Base-by-base conservation (phyloP, 2,113 vertebrate species). In the Actinemys pallida region DNA sequence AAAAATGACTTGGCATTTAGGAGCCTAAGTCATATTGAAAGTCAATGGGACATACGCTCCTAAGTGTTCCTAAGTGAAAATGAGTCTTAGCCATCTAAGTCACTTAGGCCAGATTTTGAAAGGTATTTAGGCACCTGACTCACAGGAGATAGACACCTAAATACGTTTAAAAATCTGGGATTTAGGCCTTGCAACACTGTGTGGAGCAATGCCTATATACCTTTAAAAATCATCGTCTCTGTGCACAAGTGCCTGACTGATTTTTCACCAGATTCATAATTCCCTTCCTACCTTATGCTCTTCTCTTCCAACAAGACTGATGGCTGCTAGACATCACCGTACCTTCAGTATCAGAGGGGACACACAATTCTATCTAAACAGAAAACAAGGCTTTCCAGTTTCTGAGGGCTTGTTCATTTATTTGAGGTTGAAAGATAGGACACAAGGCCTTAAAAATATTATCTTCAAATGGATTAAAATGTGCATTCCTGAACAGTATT, bases 401-500 rank as follows among this genome's bases (percentile, higher is more conserved):
- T 76, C 42, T 47, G 42, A 27, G 42, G 75, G 42, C 45, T 76
- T 76, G 24, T 47, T 76, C 75, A 76, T 45, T 76, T 27, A 76
- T 42, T 50, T 86, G 72, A 29, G 84, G 93, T 14, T 3, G 0
- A 47, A 50, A 69, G 31, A 13, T 49, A 84, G 62, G 20, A n/a
- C 29, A 14, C 8, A 35, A 59, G 0, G 25, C 3, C 75, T 4
- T 8, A 78, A 87, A 19, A 81, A 57, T 2, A 10, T 83, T 88
- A 11, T 75, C 10, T 83, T 91, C 19, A 11, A 79, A 65, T 4
- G 78, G 50, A 81, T 78, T 89, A 53, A 52, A 39, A 76, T 29
- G 25, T 72, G 8, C 17, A 13, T 85, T 62, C 50, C n/a, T 78
- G 78, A 91, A 89, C 93, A 95, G 75, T 49, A 54, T 76, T 87